Conservation (phyloP, 2,113 vertebrate species). For the Fregata magnificens region DNA sequence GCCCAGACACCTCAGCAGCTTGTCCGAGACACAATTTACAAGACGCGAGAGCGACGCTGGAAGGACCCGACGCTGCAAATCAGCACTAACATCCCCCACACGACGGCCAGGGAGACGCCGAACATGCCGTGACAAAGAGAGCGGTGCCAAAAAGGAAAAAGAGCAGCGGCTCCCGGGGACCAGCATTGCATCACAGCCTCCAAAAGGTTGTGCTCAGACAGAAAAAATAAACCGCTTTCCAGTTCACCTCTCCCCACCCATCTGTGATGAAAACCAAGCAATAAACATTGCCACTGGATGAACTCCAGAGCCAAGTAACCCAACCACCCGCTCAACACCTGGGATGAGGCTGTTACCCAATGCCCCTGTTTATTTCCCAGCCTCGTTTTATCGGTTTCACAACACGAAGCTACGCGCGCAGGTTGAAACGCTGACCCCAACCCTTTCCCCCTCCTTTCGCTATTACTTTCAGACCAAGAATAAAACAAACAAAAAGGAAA, state of each 20-base stretch:
- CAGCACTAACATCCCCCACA: not conserved
- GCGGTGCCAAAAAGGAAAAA: not conserved
- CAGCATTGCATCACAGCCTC: not conserved
- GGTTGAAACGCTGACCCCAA: not conserved
- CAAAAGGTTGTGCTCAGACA: not conserved
- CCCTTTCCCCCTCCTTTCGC: not conserved
- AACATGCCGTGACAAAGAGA: not conserved
- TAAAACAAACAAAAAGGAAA: not conserved
- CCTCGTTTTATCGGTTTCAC: not conserved
- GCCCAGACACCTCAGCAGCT: not conserved
- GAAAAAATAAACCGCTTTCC: not conserved
- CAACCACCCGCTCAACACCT: slow-evolving; percentile 28
- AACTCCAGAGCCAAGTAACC: slow-evolving; percentile 30
- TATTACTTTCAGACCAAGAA: not conserved
- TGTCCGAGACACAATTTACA: not conserved
- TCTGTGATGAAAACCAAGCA: not conserved
- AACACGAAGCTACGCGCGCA: not conserved
- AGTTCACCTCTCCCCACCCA: not conserved
- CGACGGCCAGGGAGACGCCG: not conserved
- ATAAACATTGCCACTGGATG: slow-evolving; percentile 3
- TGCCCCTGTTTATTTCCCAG: slow-evolving; percentile 1
- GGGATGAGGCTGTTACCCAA: slow-evolving; percentile 54
- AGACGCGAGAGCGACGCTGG: not conserved
- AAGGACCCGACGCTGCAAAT: not conserved
- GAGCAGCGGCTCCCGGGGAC: not conserved